These are phyloP conservation scores for Palaemon carinicauda DNA, from an alignment of 1,140 invertebrate species.

Conservation along the genomic window DNA sequence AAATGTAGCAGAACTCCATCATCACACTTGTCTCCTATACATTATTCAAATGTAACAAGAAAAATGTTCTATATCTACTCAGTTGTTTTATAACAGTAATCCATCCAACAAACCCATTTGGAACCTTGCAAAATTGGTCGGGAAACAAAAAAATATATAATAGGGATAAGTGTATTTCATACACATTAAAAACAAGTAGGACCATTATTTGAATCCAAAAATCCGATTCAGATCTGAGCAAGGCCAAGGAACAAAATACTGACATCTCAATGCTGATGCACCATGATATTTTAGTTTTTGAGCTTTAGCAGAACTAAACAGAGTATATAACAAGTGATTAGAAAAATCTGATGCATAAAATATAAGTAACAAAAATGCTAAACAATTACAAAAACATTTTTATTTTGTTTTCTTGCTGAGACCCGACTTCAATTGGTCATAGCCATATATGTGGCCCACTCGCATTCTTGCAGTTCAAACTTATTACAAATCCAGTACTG, in stretches of 20 bases:
- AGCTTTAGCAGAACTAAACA: not conserved
- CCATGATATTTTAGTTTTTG: not conserved
- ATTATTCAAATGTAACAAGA: conserved; percentile 56
- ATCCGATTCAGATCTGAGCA: conserved; percentile 7
- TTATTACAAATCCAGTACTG: conserved; percentile 50
- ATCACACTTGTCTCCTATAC: conserved; percentile 49
- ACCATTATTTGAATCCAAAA: not conserved
- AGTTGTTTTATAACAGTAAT: conserved; percentile 51
- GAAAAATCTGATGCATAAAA: not conserved
- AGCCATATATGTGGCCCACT: conserved; percentile 19
- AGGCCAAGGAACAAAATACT: not conserved
- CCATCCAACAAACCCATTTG: conserved; percentile 43
- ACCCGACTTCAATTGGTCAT: conserved; percentile 20
- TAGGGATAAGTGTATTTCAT: conserved; percentile 4
- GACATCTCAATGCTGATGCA: not conserved
- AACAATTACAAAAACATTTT: not conserved
- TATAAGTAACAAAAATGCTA: not conserved
- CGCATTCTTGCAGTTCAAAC: conserved; percentile 35
- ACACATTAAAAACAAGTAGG: not conserved
- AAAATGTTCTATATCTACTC: conserved; percentile 48
- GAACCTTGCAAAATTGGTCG: conserved; percentile 22
- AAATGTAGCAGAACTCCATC: conserved; percentile 42
- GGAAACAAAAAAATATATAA: conserved; percentile 22
- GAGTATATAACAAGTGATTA: not conserved
- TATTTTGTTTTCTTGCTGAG: conserved; percentile 14